Percentiles rank a stretch among this genome's conserved stretches.
These are phyloP conservation scores for Synanceia verrucosa DNA, from an alignment of 2,797 vertebrate genomes.

Conservation along the genomic window DNA sequence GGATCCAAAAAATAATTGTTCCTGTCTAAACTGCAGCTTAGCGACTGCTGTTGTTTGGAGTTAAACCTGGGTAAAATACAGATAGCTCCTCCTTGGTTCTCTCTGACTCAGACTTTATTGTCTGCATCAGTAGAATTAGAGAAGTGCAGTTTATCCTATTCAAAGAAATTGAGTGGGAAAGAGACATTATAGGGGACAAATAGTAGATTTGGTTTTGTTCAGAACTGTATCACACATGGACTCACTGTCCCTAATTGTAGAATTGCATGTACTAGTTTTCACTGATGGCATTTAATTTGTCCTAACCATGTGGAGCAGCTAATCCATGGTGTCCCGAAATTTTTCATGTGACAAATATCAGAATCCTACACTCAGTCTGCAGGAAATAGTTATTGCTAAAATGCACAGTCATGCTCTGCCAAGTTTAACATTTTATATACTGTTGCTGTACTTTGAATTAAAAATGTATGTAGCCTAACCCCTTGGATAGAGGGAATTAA, in stretches of 20 bases:
- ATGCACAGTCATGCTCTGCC: neutral
- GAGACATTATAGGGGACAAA: neutral
- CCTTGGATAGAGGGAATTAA: constrained; percentile 2
- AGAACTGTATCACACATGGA: neutral
- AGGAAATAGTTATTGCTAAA: neutral
- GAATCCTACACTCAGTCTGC: neutral
- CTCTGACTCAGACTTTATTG: neutral
- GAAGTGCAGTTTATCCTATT: neutral
- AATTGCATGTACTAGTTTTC: neutral
- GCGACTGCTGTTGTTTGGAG: neutral
- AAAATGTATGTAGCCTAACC: neutral
- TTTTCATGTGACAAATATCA: neutral
- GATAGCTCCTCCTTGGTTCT: neutral
- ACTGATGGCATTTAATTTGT: neutral
- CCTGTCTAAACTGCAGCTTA: neutral
- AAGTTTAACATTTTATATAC: neutral
- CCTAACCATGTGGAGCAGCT: neutral
- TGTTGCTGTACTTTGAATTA: neutral
- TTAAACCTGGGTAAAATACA: neutral
- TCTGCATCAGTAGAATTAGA: neutral
- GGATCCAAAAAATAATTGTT: neutral
- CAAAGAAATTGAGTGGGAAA: neutral
- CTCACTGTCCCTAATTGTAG: neutral
- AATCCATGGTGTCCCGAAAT: neutral
- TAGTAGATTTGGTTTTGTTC: neutral